These are phyloP conservation scores for Zeugodacus cucurbitae DNA, from an alignment of 1,140 invertebrate species.

Conservation along the genomic window DNA sequence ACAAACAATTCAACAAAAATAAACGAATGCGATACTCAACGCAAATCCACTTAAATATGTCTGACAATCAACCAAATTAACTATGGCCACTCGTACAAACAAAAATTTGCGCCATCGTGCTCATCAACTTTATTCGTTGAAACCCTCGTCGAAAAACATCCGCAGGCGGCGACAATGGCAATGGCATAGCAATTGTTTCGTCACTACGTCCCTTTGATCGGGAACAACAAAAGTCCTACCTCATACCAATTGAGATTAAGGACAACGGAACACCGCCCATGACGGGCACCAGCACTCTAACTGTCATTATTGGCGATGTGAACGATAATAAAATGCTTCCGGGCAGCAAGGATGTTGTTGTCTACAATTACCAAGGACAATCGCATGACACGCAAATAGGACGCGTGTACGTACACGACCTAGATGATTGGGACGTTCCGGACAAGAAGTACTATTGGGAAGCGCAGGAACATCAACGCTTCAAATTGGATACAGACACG, in stretches of 20 bases:
- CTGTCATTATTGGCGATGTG: slow-evolving; percentile 75
- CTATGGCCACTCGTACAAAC: background rate
- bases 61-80: slow-evolving; percentile 46
- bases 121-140: background rate
- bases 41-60: slow-evolving; percentile 42
- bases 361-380: slow-evolving; percentile 77
- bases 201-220: slow-evolving; percentile 75
- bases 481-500: slow-evolving; percentile 71
- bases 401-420: slow-evolving; percentile 76
- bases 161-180: slow-evolving; percentile 71
- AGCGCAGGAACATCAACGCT: slow-evolving; percentile 69
- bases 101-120: background rate
- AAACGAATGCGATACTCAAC: background rate
- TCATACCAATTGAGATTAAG: slow-evolving; percentile 74
- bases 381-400: slow-evolving; percentile 74
- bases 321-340: slow-evolving; percentile 79
- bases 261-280: slow-evolving; percentile 70
- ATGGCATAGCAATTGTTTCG: slow-evolving; percentile 73
- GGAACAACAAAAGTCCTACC: slow-evolving; percentile 74
- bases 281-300: slow-evolving; percentile 75
- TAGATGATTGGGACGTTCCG: slow-evolving; percentile 78
- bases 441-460: slow-evolving; percentile 78
- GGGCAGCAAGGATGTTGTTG: slow-evolving; percentile 76
- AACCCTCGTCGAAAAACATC: background rate
- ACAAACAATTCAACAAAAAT: slow-evolving; percentile 21